A percentile compares a stretch with the other conserved stretches of the same genome.
Conservation (phyloP, 2,113 vertebrate genomes). For the Cromileptes altivelis region DNA sequence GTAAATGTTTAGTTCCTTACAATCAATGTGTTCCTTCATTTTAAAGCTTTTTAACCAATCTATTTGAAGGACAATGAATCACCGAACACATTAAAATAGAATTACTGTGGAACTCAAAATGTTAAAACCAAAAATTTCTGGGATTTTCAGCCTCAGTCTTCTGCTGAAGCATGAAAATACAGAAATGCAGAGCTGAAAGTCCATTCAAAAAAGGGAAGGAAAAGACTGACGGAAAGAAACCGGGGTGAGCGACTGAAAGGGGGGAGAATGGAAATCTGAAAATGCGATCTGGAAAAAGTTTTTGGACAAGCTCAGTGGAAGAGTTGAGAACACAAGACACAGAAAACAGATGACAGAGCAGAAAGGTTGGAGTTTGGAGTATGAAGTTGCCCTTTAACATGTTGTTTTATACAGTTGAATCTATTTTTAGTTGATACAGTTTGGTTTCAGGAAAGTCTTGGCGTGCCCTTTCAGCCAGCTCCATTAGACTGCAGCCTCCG, state of each 20-base stretch:
- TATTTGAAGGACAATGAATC: too few relatives aligned
- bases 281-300: conserved; percentile 61
- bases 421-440: conserved; percentile 53
- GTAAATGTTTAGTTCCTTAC: too few relatives aligned
- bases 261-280: conserved; percentile 45
- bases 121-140: too few relatives aligned
- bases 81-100: too few relatives aligned
- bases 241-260: conserved; percentile 1
- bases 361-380: conserved; percentile 17
- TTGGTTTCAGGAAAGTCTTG: conserved; percentile 41
- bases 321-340: conserved; percentile 47
- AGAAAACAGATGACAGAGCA: conserved; percentile 62
- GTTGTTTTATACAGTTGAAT: conserved; percentile 15
- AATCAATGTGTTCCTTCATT: too few relatives aligned
- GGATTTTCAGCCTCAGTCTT: background rate
- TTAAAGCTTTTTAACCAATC: too few relatives aligned
- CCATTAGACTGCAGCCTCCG: background rate
- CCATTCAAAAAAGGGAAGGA: conserved; percentile 9
- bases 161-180: background rate
- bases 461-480: background rate
- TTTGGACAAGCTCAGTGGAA: conserved; percentile 47
- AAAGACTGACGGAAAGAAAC: conserved; percentile 30
- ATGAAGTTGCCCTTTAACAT: conserved; percentile 33
- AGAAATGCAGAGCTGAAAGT: conserved; percentile 16
- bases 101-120: too few relatives aligned